Evolutionary conservation across 2,113 vertebrate genomes (phyloP), one percentile per base, ranked within the genome.

Genomic region (Agelaius phoeniceus): DNA sequence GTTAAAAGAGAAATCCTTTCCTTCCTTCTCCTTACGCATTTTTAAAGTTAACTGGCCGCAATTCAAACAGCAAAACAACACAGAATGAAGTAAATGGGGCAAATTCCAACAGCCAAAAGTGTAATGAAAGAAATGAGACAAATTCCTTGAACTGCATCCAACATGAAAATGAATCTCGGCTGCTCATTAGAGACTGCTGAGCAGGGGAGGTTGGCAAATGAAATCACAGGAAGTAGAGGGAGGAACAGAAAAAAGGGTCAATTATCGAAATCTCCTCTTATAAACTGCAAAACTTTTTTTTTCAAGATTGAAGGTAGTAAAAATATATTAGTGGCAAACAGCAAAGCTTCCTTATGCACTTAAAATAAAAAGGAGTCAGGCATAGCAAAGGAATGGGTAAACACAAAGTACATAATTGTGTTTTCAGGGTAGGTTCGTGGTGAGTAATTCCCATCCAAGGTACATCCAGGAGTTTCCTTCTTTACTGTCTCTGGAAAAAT

Each of bases 101-200:
- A 86, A 74, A 96, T 72, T 89, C 76, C 59, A 88, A 46, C 39
- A 84, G 92, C 33, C 79, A 59, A 80, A 90, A 94, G 72, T 11
- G 0, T 93, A 97, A 94, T 96, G 52, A 94, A 95, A 93, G 75
- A 94, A 97, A 97, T 55, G 68, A 97, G 95, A 95, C 28, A 72
- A 94, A 97, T 93, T 95, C 81, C 92, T 94, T 90, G 90, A 95
- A 68, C 76, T 95, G 82, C 72, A 35, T 76, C 79, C 94, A 84
- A 94, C 72, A 57, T 39, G 52, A 52, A 93, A 94, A 93, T 57
- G 61, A 90, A 96, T 96, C 89, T 81, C 52, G 20, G 80, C 61
- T 81, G 83, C 81, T 96, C 81, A 75, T 94, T 94, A 95, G 83
- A 67, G 49, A n/a, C 69, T 7, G 21, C 58, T 1, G 18, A 86